phyloP scores from a whole-genome alignment of 1,140 invertebrate species.

The Diabrotica undecimpunctata region DNA sequence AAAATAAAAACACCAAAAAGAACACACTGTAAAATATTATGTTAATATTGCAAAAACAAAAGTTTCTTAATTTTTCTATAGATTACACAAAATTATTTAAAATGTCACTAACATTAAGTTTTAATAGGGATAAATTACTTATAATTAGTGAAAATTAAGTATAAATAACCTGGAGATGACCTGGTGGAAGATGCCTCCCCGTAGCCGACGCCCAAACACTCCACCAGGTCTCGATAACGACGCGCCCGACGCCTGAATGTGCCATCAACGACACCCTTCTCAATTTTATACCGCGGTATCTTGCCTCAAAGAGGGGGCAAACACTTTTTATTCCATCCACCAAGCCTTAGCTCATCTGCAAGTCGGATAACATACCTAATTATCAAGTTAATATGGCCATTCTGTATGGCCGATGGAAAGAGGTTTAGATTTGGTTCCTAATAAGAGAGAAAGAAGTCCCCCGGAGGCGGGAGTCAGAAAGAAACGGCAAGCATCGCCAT shows the following conservation, averaged over 20 bases:
- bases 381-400: constrained; percentile 84
- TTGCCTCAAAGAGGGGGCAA: constrained; percentile 45
- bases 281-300: constrained; percentile 47
- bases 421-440: constrained; percentile 47
- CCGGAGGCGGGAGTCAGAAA: constrained; percentile 39
- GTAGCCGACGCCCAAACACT: constrained; percentile 25
- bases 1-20: no score
- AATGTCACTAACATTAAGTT: not conserved
- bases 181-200: constrained; percentile 13
- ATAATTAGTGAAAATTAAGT: not conserved
- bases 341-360: constrained; percentile 69
- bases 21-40: no score
- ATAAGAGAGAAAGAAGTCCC: constrained; percentile 36
- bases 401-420: constrained; percentile 52
- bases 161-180: constrained; percentile 22
- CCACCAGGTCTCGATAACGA: constrained; percentile 33
- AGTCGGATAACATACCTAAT: constrained; percentile 86
- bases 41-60: no score
- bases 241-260: constrained; percentile 46
- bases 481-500: constrained; percentile 35
- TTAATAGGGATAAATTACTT: not conserved
- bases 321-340: constrained; percentile 50
- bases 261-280: constrained; percentile 45
- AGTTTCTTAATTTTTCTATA: no score
- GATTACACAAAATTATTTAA: no score